Evolutionary conservation across 2,113 vertebrate genomes (phyloP), one percentile per base, ranked within the genome.

Genomic region (Harpagus bidentatus): DNA sequence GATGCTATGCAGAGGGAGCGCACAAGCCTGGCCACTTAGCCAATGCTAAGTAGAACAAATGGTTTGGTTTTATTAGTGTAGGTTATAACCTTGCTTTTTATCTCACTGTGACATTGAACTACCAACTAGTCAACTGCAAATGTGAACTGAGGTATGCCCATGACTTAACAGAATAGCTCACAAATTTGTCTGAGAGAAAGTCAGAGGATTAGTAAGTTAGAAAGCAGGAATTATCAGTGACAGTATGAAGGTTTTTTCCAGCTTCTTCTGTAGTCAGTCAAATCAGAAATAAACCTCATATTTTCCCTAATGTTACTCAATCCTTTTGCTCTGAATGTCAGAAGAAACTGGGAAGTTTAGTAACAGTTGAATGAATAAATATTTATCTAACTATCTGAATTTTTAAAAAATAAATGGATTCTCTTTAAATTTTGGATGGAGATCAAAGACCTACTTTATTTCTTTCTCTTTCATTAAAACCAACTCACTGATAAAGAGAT

Each of bases 81-180:
- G 20, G 23, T 11, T 47, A 52, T 10, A 61, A 36, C 16, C 20
- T 55, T 73, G 29, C 6, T 80, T 67, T 48, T 80, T 74, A 20
- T 55, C 29, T 86, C 42, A 34, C n/a, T 59, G 13, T n/a, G 19
- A 91, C 29, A 3, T 7, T 63, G 32, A 80, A 36, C 6, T 38
- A n/a, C 31, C 18, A 67, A 7, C 7, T 10, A 59, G 20, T 29
- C 36, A 77, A 31, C 28, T 67, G 31, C 16, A 79, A 40, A 71
- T 6, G 19, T 1, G 7, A 65, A 69, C 17, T 28, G 4, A 47
- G 2, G 3, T 25, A 53, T 40, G 14, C 2, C 18, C 1, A 4
- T 42, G 38, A 43, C 18, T 36, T 87, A 32, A 53, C 7, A 76
- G 28, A 45, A 67, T 50, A 74, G 7, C 16, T 85, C 52, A 76